Conservation (phyloP, 2,113 vertebrate genomes). For the Sinocyclocheilus grahami region DNA sequence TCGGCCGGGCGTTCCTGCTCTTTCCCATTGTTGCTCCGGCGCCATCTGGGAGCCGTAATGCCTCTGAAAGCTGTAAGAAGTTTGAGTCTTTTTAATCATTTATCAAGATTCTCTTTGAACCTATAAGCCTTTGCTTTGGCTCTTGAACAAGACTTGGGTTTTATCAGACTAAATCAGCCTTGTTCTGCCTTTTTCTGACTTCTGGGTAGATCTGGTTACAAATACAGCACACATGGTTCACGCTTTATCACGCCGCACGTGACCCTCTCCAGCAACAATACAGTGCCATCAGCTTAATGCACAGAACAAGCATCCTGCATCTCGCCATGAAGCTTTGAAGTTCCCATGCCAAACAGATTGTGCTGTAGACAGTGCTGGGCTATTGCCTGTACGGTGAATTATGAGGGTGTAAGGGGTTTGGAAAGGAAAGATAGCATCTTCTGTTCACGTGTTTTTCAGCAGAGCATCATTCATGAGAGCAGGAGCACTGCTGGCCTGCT, state of each 20-base stretch:
- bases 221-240: not conserved
- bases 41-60: constrained; percentile 6
- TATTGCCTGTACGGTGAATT: not conserved
- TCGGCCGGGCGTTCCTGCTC: constrained; percentile 4
- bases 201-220: constrained; percentile 5
- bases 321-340: constrained; percentile 10
- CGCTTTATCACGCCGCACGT: not conserved
- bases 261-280: not conserved
- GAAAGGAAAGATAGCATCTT: constrained; percentile 7
- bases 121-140: constrained; percentile 24
- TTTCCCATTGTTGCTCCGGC: constrained; percentile 24
- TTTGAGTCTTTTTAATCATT: constrained; percentile 37
- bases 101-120: constrained; percentile 37
- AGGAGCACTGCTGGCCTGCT: not conserved
- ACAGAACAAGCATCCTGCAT: not conserved
- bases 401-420: not conserved
- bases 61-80: constrained; percentile 5
- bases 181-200: not conserved
- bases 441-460: not conserved
- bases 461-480: constrained; percentile 12
- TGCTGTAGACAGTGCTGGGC: not conserved
- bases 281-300: not conserved
- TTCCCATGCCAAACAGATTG: not conserved
- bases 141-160: not conserved
- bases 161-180: constrained; percentile 9